A percentile compares a stretch with the other conserved stretches of the same genome.
phyloP scores from a whole-genome alignment of 2,888 invertebrate species.

The Lithophane semibrunnea region DNA sequence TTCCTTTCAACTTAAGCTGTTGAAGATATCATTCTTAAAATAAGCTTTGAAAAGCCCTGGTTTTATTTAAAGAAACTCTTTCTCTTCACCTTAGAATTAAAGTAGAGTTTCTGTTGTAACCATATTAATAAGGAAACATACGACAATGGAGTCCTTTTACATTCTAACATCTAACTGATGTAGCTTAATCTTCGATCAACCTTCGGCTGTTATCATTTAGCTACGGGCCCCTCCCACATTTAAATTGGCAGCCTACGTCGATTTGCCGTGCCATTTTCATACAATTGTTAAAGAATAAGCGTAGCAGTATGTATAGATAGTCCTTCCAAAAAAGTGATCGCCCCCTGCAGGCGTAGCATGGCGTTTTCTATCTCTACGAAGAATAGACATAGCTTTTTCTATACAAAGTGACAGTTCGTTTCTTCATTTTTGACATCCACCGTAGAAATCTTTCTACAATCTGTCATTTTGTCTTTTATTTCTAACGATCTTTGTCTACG shows the following conservation, averaged over 20 bases:
- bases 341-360: too few relatives aligned
- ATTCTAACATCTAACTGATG: conserved; percentile 3
- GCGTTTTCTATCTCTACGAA: too few relatives aligned
- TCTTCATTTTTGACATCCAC: too few relatives aligned
- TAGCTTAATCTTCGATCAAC: not conserved
- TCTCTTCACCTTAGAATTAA: not conserved
- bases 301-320: not conserved
- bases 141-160: not conserved
- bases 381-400: too few relatives aligned
- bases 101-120: not conserved
- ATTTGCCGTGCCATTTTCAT: too few relatives aligned
- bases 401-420: too few relatives aligned
- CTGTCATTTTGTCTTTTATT: too few relatives aligned
- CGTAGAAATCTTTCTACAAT: too few relatives aligned
- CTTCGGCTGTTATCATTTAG: too few relatives aligned
- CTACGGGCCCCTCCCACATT: too few relatives aligned
- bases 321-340: not conserved
- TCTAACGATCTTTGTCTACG: too few relatives aligned
- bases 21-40: not conserved
- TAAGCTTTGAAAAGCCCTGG: not conserved
- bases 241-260: not conserved
- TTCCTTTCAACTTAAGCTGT: conserved; percentile 20
- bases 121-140: not conserved
- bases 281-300: not conserved
- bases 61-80: not conserved